Percentiles rank a stretch among this genome's conserved stretches.
These are phyloP conservation scores for Hyles euphorbiae DNA, from an alignment of 1,140 invertebrate genomes.

Conservation along the genomic window DNA sequence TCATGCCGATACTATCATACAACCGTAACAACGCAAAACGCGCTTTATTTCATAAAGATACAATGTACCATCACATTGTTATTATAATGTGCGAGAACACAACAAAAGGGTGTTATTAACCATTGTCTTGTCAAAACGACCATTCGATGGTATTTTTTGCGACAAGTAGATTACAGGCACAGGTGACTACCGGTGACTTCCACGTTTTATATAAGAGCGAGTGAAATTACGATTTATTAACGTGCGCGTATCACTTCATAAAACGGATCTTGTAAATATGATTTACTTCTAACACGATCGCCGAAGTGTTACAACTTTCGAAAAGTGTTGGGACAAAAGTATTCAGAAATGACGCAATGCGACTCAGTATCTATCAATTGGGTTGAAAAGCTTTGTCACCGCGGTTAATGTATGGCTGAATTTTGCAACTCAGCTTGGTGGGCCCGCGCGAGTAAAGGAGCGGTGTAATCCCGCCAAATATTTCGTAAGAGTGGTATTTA, in stretches of 20 bases:
- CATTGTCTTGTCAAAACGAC: constrained; percentile 15
- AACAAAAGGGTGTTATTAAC: constrained; percentile 14
- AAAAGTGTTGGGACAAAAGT: too few species aligned
- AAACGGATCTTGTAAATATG: too few species aligned
- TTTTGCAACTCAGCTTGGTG: constrained; percentile 13
- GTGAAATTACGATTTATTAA: too few species aligned
- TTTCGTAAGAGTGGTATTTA: constrained; percentile 35
- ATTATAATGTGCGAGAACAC: constrained; percentile 8
- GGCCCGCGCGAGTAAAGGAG: constrained; percentile 4
- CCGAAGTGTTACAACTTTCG: not conserved
- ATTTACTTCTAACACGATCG: not conserved
- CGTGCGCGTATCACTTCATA: too few species aligned
- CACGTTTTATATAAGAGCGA: not conserved
- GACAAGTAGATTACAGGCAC: constrained; percentile 7
- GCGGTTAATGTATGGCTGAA: constrained; percentile 26
- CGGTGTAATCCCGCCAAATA: constrained; percentile 23
- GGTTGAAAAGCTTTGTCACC: constrained; percentile 17
- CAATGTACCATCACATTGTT: constrained; percentile 15
- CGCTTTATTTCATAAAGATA: constrained; percentile 14
- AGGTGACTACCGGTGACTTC: too few species aligned
- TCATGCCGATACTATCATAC: too few species aligned
- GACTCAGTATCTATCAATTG: too few species aligned
- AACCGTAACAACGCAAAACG: constrained; percentile 2
- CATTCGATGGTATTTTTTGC: constrained; percentile 13
- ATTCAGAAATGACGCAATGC: too few species aligned